Percentiles rank a stretch among this genome's conserved stretches.
These are phyloP conservation scores for Petroica traversi DNA, from an alignment of 2,113 vertebrate species.

Conservation along the genomic window DNA sequence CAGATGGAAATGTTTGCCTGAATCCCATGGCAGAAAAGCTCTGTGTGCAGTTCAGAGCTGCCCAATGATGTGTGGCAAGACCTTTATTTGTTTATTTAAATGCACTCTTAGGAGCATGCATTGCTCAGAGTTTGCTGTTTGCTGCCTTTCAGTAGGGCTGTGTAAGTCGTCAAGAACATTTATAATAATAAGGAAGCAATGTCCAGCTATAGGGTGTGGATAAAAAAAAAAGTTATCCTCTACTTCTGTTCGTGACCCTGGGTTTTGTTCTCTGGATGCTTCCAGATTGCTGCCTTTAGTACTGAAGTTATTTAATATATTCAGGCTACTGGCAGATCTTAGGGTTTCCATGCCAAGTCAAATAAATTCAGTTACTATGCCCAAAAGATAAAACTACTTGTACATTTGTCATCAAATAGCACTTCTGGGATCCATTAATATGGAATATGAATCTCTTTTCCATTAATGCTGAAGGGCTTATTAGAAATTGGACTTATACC, in stretches of 20 bases:
- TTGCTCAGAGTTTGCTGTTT: neutral
- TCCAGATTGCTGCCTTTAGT: neutral
- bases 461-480: neutral
- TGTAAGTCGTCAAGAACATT: neutral
- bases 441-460: neutral
- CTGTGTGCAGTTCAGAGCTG: neutral
- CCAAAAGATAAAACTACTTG: neutral
- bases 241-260: neutral
- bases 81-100: neutral
- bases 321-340: neutral
- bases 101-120: neutral
- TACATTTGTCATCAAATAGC: neutral
- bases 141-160: neutral
- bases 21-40: neutral
- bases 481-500: neutral
- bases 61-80: neutral
- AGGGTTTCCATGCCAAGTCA: neutral
- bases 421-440: neutral
- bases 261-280: neutral
- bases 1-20: neutral
- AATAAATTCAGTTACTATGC: neutral
- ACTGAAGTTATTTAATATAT: neutral
- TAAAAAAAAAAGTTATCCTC: neutral
- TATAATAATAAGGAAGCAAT: neutral
- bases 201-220: neutral